Percentiles rank a stretch among this genome's conserved stretches.
phyloP scores from a whole-genome alignment of 1,140 invertebrate genomes.

The Saccostrea cuccullata region DNA sequence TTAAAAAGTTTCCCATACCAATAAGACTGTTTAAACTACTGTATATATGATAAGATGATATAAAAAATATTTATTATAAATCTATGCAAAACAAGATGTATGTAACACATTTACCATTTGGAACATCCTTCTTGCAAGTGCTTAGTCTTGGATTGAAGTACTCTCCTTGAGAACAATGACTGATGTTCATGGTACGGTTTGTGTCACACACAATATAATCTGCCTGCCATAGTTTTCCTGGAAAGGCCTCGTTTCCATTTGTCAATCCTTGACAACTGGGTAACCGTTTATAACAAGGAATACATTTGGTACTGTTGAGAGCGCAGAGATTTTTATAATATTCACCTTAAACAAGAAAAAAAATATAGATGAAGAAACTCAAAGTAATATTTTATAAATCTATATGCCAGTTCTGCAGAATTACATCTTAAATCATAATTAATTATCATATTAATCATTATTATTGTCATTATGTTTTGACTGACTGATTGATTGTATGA shows the following conservation, averaged over 20 bases:
- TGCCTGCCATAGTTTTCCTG: constrained; percentile 46
- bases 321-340: constrained; percentile 45
- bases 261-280: constrained; percentile 58
- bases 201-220: constrained; percentile 44
- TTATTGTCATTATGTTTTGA: no score
- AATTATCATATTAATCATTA: no score
- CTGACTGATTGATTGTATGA: no score
- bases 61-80: no score
- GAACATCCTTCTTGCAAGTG: constrained; percentile 41
- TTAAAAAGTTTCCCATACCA: no score
- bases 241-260: constrained; percentile 57
- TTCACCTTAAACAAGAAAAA: constrained; percentile 29
- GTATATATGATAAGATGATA: no score
- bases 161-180: constrained; percentile 35
- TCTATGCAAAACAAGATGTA: no score
- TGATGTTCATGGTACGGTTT: constrained; percentile 51
- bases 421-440: no score
- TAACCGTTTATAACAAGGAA: constrained; percentile 50
- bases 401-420: no score
- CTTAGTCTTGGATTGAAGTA: constrained; percentile 52
- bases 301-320: constrained; percentile 38
- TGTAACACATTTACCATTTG: background rate
- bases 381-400: no score
- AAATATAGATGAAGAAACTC: no score
- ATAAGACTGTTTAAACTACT: no score